Evolutionary conservation across 2,113 vertebrate species (phyloP).

Genomic region (Seriola dumerili): DNA sequence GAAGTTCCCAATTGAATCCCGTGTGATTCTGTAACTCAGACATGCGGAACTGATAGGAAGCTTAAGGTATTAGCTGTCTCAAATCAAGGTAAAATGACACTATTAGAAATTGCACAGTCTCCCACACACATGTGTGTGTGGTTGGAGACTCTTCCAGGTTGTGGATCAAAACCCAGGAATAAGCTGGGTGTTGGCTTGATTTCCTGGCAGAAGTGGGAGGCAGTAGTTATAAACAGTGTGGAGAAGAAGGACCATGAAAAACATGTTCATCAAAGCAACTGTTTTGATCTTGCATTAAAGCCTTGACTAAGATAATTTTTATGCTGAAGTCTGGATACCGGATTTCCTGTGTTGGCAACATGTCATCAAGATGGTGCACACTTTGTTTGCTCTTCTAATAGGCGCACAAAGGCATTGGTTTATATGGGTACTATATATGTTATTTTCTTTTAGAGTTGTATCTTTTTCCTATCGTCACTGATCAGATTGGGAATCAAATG

Average conservation of each 20-base stretch:
- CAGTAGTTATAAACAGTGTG: slow-evolving; percentile 18
- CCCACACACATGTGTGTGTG: slow-evolving; percentile 25
- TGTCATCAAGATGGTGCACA: slow-evolving; percentile 10
- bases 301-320: slow-evolving; percentile 23
- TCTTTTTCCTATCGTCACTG: slow-evolving; percentile 5
- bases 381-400: slow-evolving; percentile 11
- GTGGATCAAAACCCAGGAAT: slow-evolving; percentile 35
- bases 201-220: slow-evolving; percentile 36
- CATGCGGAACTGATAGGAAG: slow-evolving; percentile 16
- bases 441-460: slow-evolving; percentile 11
- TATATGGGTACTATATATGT: neutral
- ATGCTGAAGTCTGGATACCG: neutral
- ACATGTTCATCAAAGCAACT: slow-evolving; percentile 27
- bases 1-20: neutral
- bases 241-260: slow-evolving; percentile 41
- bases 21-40: slow-evolving; percentile 3
- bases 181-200: slow-evolving; percentile 50
- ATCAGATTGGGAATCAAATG: slow-evolving; percentile 9
- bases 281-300: slow-evolving; percentile 34
- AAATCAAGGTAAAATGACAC: slow-evolving; percentile 45
- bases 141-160: slow-evolving; percentile 34
- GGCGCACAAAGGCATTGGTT: neutral
- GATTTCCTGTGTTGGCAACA: slow-evolving; percentile 19
- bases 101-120: slow-evolving; percentile 24
- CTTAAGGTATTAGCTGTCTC: slow-evolving; percentile 32